These are phyloP conservation scores for Cardiocondyla obscurior DNA, from an alignment of 1,140 invertebrate genomes.

Conservation along the genomic window DNA sequence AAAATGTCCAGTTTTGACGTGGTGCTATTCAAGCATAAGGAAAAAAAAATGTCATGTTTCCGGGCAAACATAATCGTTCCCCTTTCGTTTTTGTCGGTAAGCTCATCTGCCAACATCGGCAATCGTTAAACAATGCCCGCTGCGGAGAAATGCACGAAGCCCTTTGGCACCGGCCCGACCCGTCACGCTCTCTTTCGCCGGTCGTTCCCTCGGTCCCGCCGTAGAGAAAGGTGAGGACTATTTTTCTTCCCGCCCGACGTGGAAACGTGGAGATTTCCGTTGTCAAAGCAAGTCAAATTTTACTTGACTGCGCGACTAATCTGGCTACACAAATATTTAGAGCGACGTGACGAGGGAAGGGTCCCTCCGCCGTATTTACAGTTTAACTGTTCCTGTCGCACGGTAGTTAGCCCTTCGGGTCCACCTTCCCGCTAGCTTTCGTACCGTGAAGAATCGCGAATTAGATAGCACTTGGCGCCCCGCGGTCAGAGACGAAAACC, in stretches of 20 bases:
- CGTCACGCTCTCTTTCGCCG: constrained; percentile 44
- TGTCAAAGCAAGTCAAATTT: constrained; percentile 13
- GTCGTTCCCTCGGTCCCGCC: neutral
- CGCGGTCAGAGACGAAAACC: constrained; percentile 40
- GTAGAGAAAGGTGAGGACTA: neutral
- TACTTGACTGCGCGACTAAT: constrained; percentile 71
- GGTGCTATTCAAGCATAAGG: neutral
- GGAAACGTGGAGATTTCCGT: constrained; percentile 30
- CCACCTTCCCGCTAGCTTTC: constrained; percentile 1
- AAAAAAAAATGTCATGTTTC: neutral
- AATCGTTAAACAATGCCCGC: constrained; percentile 10
- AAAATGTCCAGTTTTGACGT: neutral
- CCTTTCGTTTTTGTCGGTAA: neutral
- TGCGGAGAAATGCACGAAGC: constrained; percentile 37
- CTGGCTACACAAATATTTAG: constrained; percentile 75
- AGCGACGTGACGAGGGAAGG: constrained; percentile 38
- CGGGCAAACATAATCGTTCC: neutral
- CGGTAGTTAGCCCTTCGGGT: constrained; percentile 67
- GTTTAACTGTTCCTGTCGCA: constrained; percentile 68
- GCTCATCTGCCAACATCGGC: neutral
- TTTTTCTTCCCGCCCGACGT: neutral
- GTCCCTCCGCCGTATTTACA: constrained; percentile 47
- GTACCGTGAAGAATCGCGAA: constrained; percentile 71
- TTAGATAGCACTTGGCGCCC: constrained; percentile 59
- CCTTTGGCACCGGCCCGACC: constrained; percentile 41